Percentiles rank a stretch among this genome's conserved stretches.
Evolutionary conservation across 2,888 invertebrate genomes (phyloP).

Genomic region (Leptinotarsa haldemani): DNA sequence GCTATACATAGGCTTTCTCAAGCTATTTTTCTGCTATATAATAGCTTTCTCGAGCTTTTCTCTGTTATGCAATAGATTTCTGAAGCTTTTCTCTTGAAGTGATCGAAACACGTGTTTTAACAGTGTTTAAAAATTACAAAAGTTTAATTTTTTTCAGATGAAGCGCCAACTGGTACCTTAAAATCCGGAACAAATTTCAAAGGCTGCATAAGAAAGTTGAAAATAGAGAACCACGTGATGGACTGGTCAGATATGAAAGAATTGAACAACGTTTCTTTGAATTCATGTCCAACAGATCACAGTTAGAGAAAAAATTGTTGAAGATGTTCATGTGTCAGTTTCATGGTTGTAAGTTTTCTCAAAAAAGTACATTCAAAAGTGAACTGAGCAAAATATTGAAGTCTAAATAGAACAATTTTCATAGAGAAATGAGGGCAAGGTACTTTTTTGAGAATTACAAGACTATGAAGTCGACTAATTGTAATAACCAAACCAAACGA

Average conservation of each 20-base stretch:
- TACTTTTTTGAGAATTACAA: background rate
- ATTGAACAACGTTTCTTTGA: slow-evolving; percentile 84
- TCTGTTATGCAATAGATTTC: no score
- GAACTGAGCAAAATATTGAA: background rate
- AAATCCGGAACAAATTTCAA: slow-evolving; percentile 86
- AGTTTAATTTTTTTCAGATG: slow-evolving; percentile 70
- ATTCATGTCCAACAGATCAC: slow-evolving; percentile 77
- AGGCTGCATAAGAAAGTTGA: slow-evolving; percentile 90
- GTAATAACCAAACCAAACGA: slow-evolving; percentile 31
- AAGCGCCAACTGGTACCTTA: slow-evolving; percentile 75
- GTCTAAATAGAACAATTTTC: background rate
- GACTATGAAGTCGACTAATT: background rate
- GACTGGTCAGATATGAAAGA: slow-evolving; percentile 90
- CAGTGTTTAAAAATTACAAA: no score
- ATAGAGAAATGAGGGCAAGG: background rate
- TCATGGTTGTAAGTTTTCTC: background rate
- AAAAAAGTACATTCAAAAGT: background rate
- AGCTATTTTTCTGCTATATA: no score
- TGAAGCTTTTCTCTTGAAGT: no score
- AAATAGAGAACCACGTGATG: slow-evolving; percentile 76
- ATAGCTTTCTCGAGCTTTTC: no score
- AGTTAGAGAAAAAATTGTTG: slow-evolving; percentile 15
- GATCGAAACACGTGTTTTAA: no score
- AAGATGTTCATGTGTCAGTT: background rate
- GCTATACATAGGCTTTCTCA: no score